Evolutionary conservation across 2,113 vertebrate genomes (phyloP).

Genomic region (Scalopus aquaticus): DNA sequence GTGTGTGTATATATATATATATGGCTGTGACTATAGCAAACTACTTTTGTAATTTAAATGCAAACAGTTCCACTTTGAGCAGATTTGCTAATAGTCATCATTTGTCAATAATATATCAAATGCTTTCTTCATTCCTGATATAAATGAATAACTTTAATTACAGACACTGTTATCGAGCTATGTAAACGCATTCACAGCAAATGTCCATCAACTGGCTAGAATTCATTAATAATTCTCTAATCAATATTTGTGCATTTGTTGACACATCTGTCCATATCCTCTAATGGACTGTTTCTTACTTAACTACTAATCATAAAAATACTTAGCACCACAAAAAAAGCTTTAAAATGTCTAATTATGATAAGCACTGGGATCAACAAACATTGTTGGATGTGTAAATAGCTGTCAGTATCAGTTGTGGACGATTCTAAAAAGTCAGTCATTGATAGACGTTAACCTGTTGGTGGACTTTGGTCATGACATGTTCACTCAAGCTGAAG

Average conservation of each 20-base stretch:
- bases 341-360: conserved; percentile 18
- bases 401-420: neutral
- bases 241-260: conserved; percentile 32
- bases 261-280: neutral
- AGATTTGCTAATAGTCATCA: neutral
- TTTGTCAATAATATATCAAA: neutral
- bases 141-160: neutral
- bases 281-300: conserved; percentile 14
- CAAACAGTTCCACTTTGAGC: neutral
- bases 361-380: conserved; percentile 7
- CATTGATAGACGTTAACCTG: neutral
- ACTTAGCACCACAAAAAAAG: conserved; percentile 7
- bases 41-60: neutral
- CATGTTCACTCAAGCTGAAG: neutral
- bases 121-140: neutral
- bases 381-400: neutral
- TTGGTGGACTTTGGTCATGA: conserved; percentile 12
- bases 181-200: neutral
- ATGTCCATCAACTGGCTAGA: conserved; percentile 32
- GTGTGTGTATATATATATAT: too few relatives aligned
- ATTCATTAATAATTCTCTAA: conserved; percentile 41
- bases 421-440: neutral
- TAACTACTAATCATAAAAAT: conserved; percentile 47
- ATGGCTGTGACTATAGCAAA: neutral
- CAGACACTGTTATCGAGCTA: neutral